Conservation (phyloP, 2,888 invertebrate genomes). For the Nymphalis urticae region DNA sequence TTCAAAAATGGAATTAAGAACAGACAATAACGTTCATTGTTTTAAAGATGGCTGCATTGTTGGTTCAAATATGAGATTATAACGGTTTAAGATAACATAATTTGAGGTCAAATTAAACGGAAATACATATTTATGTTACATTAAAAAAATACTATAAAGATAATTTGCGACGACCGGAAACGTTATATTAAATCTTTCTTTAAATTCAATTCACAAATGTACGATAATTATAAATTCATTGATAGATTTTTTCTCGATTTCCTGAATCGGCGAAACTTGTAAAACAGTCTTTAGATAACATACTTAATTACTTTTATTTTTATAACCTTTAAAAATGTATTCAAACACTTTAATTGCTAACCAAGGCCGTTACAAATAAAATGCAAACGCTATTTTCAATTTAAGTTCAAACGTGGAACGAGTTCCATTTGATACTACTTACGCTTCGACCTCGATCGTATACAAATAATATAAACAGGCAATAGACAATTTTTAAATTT, state of each 20-base stretch:
- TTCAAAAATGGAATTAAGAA: constrained; percentile 81
- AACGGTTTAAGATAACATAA: constrained; percentile 51
- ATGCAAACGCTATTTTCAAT: constrained; percentile 43
- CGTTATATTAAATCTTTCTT: constrained; percentile 24
- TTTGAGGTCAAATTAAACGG: constrained; percentile 13
- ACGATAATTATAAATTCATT: constrained; percentile 24
- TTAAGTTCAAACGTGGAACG: constrained; percentile 43
- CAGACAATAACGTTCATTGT: constrained; percentile 81
- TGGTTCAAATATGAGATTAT: constrained; percentile 73
- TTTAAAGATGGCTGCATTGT: constrained; percentile 77
- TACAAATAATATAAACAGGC: constrained; percentile 26
- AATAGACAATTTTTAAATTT: constrained; percentile 28
- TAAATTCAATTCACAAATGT: constrained; percentile 27
- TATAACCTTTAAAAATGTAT: constrained; percentile 41
- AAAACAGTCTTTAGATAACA: constrained; percentile 22
- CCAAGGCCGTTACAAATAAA: constrained; percentile 45
- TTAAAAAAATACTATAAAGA: constrained; percentile 21
- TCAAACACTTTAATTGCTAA: constrained; percentile 44
- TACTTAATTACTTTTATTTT: constrained; percentile 26
- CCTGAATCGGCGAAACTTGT: constrained; percentile 29
- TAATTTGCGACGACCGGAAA: constrained; percentile 25
- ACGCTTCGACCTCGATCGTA: constrained; percentile 38
- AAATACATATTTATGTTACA: constrained; percentile 19
- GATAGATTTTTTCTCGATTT: constrained; percentile 28
- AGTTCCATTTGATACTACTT: constrained; percentile 41